These are phyloP conservation scores for Tyrophagus putrescentiae DNA, from an alignment of 1,140 invertebrate species.

Conservation along the genomic window DNA sequence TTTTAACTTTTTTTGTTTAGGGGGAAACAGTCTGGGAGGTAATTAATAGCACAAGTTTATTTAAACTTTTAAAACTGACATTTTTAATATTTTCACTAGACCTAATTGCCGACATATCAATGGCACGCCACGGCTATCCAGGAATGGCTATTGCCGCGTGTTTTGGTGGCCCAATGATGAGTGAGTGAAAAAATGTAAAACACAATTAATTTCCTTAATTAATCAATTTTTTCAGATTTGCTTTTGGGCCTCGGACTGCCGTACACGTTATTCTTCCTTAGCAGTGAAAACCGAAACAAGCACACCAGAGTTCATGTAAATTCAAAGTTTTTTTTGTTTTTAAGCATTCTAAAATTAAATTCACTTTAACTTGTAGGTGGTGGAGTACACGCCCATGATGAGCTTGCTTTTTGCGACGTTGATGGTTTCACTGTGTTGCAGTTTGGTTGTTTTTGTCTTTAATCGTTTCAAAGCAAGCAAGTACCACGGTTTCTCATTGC, in stretches of 20 bases:
- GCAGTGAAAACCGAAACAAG: too few species aligned
- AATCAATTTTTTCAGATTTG: not conserved
- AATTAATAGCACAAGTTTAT: not conserved
- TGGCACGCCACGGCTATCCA: conserved; percentile 47
- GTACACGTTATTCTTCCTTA: too few species aligned
- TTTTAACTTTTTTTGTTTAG: too few species aligned
- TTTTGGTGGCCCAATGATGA: conserved; percentile 53
- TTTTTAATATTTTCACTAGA: conserved; percentile 39
- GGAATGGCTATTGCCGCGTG: conserved; percentile 53
- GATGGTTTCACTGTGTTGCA: conserved; percentile 33
- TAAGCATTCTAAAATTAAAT: too few species aligned
- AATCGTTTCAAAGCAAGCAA: conserved; percentile 31
- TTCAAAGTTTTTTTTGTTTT: too few species aligned
- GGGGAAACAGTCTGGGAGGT: conserved; percentile 50
- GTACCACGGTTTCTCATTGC: conserved; percentile 25
- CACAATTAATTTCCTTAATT: not conserved
- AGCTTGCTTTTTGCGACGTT: conserved; percentile 35
- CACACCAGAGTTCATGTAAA: too few species aligned
- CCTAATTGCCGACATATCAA: conserved; percentile 43
- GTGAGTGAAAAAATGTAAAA: conserved; percentile 28
- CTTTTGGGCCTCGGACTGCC: too few species aligned
- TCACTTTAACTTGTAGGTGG: conserved; percentile 24
- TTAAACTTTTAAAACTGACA: not conserved
- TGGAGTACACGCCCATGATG: conserved; percentile 33
- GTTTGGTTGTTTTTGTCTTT: conserved; percentile 29